A percentile compares a stretch with the other conserved stretches of the same genome.
phyloP scores from a whole-genome alignment of 2,113 vertebrate species.

The Passer montanus region DNA sequence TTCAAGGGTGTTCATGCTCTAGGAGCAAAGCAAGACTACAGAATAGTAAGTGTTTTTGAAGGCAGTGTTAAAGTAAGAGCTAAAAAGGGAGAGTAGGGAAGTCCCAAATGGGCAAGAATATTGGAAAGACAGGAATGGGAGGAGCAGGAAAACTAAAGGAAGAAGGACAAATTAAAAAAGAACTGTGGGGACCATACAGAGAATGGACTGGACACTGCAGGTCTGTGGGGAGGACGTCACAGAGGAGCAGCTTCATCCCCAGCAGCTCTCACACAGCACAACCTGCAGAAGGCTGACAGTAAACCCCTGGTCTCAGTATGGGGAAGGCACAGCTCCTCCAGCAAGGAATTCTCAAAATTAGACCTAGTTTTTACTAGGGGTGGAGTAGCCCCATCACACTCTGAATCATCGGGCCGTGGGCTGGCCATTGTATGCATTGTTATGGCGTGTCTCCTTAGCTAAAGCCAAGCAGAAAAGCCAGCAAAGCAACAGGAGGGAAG shows the following conservation, averaged over 20 bases:
- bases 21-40: not conserved
- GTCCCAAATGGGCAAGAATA: not conserved
- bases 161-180: not conserved
- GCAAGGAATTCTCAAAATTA: not conserved
- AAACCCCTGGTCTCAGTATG: not conserved
- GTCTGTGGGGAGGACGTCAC: not conserved
- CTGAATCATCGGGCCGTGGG: slow-evolving; percentile 17
- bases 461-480: slow-evolving; percentile 10
- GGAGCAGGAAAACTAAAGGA: slow-evolving; percentile 7
- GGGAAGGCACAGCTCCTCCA: not conserved
- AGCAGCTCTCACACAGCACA: not conserved
- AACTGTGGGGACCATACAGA: not conserved
- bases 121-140: not conserved
- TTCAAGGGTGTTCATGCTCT: not conserved
- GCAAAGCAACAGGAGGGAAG: not conserved
- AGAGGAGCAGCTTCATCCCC: not conserved
- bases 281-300: not conserved
- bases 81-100: not conserved
- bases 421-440: not conserved
- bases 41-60: not conserved
- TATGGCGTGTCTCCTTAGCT: slow-evolving; percentile 2
- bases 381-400: not conserved
- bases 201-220: not conserved
- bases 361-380: not conserved
- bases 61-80: not conserved